Conservation (phyloP, 2,113 vertebrate species). For the Otus sunia region DNA sequence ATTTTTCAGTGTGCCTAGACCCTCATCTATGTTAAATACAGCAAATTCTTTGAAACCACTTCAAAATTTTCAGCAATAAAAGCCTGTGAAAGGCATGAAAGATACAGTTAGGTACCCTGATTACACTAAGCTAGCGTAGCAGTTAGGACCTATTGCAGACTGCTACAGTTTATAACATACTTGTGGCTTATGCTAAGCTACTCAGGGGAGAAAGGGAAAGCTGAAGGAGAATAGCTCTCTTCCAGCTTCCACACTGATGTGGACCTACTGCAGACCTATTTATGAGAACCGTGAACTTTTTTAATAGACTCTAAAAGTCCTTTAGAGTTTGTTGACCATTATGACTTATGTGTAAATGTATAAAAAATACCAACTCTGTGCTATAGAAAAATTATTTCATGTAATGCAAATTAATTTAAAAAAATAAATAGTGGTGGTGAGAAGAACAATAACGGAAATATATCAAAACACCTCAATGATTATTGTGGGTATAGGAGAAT, state of each 20-base stretch:
- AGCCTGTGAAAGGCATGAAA: not conserved
- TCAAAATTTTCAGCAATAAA: not conserved
- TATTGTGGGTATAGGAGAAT: not conserved
- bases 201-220: not conserved
- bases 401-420: not conserved
- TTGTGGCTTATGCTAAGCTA: not conserved
- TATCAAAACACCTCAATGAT: not conserved
- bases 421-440: not conserved
- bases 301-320: not conserved
- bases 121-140: not conserved
- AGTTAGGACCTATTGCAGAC: not conserved
- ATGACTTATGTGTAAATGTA: not conserved
- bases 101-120: not conserved
- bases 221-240: not conserved
- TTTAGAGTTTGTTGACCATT: not conserved
- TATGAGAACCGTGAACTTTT: not conserved
- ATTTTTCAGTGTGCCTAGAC: not conserved
- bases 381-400: rapidly evolving
- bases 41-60: not conserved
- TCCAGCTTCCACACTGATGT: not conserved
- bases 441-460: not conserved
- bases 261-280: not conserved
- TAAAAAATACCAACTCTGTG: not conserved
- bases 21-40: not conserved
- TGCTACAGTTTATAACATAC: not conserved